Evolutionary conservation across 2,113 vertebrate species (phyloP), one percentile per base, ranked within the genome.

Genomic region (Ranitomeya imitator): DNA sequence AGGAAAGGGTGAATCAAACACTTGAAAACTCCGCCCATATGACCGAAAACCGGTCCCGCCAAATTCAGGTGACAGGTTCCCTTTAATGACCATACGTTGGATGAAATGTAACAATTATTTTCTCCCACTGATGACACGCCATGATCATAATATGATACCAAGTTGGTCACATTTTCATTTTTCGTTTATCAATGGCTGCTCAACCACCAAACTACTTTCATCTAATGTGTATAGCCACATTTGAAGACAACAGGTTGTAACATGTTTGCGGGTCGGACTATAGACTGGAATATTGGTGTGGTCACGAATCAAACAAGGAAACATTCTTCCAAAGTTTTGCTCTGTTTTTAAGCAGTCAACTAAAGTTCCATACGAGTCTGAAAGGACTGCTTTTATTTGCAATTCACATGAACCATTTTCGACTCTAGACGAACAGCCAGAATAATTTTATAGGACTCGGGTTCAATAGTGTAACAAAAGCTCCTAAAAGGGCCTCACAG

Each of bases 391-490:
- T 79, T 79, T 55, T 10, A 79, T 79, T 57, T 55, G 77, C 52
- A 79, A 79, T 79, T 79, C 77, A 79, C 77, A 57, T 57, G n/a
- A 23, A 21, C n/a, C 77, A 55, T 79, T 79, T 54, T 79, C 55
- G 57, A 79, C 51, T 57, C 77, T 57, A 79, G 77, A 79, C 52
- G 77, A 26, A 57, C 77, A 57, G 77, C 77, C 77, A 57, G 77
- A n/a, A 54, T 54, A 2, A 57, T 79, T 54, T 79, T 79, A 79
- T 79, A 79, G 77, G 77, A 23, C 77, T 79, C 5, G 52, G 2
- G 77, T 55, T 79, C 51, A 55, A 60, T 31, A 67, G 4, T 71
- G 19, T 55, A 84, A 71, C 51, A 23, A 71, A 71, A 54, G 82
- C 45, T 69, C 82, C 65, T 69, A 45, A 16, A 45, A 54, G 65